phyloP scores from a whole-genome alignment of 2,888 invertebrate species.

The Lagria hirta region DNA sequence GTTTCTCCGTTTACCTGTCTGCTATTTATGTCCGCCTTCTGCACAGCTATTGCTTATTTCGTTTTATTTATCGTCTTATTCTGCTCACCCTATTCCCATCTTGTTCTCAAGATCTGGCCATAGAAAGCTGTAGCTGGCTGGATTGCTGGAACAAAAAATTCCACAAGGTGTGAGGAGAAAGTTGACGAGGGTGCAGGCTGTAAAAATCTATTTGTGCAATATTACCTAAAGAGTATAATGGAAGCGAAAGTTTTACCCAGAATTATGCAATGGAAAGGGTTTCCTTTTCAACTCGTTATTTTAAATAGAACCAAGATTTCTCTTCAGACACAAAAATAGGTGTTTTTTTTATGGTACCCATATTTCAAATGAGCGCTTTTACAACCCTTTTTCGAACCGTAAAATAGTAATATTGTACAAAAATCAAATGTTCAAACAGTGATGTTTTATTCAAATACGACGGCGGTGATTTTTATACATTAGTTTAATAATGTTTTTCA shows the following conservation, averaged over 20 bases:
- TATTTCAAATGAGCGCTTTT: too few species aligned
- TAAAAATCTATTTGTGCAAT: conserved; percentile 23
- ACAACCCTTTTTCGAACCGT: too few species aligned
- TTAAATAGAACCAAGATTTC: too few species aligned
- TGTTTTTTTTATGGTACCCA: too few species aligned
- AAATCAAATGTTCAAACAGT: too few species aligned
- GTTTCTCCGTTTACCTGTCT: conserved; percentile 43
- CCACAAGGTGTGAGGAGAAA: conserved; percentile 20
- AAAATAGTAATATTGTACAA: too few species aligned
- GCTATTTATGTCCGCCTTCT: conserved; percentile 34
- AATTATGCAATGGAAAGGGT: conserved; percentile 15
- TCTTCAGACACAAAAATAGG: too few species aligned
- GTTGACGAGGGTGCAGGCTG: conserved; percentile 10
- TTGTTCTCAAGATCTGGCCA: conserved; percentile 21
- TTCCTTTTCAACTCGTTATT: too few species aligned
- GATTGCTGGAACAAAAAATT: conserved; percentile 8
- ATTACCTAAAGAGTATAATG: conserved; percentile 7
- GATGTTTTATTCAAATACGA: too few species aligned
- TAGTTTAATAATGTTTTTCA: too few species aligned
- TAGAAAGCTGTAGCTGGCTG: conserved; percentile 23
- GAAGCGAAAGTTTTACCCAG: conserved; percentile 28
- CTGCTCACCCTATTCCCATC: conserved; percentile 39
- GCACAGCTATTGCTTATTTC: conserved; percentile 45
- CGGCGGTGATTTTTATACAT: too few species aligned
- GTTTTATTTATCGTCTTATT: conserved; percentile 50